phyloP scores from a whole-genome alignment of 2,888 invertebrate genomes.

The Oscheius sp. region DNA sequence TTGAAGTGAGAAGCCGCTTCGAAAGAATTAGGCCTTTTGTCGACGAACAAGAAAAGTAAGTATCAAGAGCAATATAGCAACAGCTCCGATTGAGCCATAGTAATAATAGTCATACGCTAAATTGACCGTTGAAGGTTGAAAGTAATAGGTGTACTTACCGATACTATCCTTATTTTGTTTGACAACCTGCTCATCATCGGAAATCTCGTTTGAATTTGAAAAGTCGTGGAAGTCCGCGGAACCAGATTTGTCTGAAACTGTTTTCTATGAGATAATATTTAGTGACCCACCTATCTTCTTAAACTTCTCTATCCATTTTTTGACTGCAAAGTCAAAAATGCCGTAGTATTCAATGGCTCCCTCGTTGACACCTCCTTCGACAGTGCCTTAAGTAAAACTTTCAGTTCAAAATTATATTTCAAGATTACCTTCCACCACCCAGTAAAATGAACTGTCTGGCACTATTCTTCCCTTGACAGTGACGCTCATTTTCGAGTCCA shows the following conservation, averaged over 20 bases:
- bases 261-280: not conserved
- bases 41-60: constrained; percentile 7
- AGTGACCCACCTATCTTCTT: not conserved
- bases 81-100: not conserved
- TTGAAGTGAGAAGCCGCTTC: not conserved
- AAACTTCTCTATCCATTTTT: not conserved
- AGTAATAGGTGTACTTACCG: no score
- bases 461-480: constrained; percentile 2
- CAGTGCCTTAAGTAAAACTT: constrained; percentile 13
- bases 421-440: constrained; percentile 9
- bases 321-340: constrained; percentile 9
- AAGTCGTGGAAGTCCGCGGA: not conserved
- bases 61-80: not conserved
- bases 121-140: not conserved
- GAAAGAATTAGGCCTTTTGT: constrained; percentile 1
- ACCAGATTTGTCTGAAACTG: not conserved
- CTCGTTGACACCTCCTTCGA: constrained; percentile 6
- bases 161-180: no score
- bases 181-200: no score
- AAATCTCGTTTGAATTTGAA: no score
- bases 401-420: not conserved
- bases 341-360: constrained; percentile 20
- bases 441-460: not conserved
- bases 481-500: not conserved
- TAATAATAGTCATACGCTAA: constrained; percentile 2